Evolutionary conservation across 2,113 vertebrate genomes (phyloP), one percentile per base, ranked within the genome.

Genomic region (Galemys pyrenaicus): DNA sequence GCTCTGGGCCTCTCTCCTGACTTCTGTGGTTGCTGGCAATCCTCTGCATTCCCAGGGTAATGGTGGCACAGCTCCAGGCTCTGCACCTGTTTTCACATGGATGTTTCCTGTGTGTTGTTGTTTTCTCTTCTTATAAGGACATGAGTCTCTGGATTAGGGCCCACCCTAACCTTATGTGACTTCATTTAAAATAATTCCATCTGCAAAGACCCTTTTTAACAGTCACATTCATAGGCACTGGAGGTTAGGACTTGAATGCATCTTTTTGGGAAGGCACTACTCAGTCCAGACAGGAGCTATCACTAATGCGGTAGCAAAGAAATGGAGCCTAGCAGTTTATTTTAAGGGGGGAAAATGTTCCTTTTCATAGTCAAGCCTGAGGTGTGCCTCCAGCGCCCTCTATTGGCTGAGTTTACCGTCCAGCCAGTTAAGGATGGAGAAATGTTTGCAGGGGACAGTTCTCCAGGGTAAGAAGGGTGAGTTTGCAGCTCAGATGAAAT

Each of bases 171-270:
- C 37, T 20, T 58, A n/a, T 24, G 22, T 41, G 78, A 32, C 17
- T 35, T 92, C 51, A 44, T 54, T 94, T 86, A 65, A 86, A 65
- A 37, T 19, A 74, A 77, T 88, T 37, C 70, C 70, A 77, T 83
- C 60, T 70, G 44, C 54, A 95, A 92, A 82, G 60, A 70, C 51
- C 41, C 5, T 41, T 11, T 92, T 92, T 62, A 46, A 39, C 51
- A 70, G 83, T 35, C 54, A 54, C 32, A 70, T 44, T 70, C 13
- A 35, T 41, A 71, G 19, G 84, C 19, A 44, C 10, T 19, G 39
- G 46, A 75, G 54, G 24, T 51, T 74, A 62, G 51, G 41, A 77
- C 51, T 26, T 32, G 89, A 82, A 74, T n/a, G 3, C 32, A 20
- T 70, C 9, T 54, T 87, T 68, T 30, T 0, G 1, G 39, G 75